Percentiles rank a stretch among this genome's conserved stretches.
Conservation (phyloP, 1,140 invertebrate species). For the Fopius arisanus region DNA sequence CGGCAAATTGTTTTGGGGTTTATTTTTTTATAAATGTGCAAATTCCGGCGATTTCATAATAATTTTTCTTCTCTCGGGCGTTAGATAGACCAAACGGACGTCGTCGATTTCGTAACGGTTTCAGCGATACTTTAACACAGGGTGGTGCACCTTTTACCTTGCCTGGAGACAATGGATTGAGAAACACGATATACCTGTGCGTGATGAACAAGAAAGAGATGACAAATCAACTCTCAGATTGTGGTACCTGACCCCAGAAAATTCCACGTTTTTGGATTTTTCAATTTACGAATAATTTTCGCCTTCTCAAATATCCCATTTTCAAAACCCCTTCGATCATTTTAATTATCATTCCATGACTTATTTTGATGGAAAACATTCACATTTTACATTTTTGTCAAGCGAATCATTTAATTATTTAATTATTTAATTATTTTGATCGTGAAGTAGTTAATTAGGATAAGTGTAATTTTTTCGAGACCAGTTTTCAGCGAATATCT, state of each 20-base stretch:
- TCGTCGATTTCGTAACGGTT: slow-evolving; percentile 28
- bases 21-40: slow-evolving; percentile 17
- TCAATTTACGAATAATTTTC: no score
- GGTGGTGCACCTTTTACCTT: not conserved
- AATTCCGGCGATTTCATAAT: slow-evolving; percentile 31
- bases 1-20: slow-evolving; percentile 20
- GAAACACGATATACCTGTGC: slow-evolving; percentile 19
- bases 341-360: no score
- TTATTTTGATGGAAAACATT: no score
- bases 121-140: not conserved
- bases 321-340: no score
- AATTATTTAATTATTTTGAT: no score
- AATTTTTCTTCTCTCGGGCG: slow-evolving; percentile 25
- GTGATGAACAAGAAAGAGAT: slow-evolving; percentile 12
- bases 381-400: no score
- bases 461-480: no score
- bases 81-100: slow-evolving; percentile 23
- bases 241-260: not conserved
- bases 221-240: not conserved
- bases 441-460: no score
- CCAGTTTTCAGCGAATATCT: no score
- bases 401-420: no score
- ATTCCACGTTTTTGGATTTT: not conserved
- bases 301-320: no score
- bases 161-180: slow-evolving; percentile 20